These are phyloP conservation scores for Rhynchomys soricoides DNA, from an alignment of 2,113 vertebrate genomes.

Conservation along the genomic window DNA sequence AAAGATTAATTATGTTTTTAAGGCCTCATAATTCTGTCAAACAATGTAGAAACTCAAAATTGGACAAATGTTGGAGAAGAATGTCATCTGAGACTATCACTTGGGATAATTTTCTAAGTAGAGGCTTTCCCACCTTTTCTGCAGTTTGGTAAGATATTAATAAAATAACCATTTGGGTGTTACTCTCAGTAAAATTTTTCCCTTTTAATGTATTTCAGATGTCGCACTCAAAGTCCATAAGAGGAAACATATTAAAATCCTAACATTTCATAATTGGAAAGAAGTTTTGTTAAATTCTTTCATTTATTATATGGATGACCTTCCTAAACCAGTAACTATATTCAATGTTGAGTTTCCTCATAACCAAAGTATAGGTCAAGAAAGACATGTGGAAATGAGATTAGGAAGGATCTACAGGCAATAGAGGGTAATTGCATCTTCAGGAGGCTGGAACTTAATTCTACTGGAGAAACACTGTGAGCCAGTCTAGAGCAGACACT, in stretches of 20 bases:
- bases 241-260: background rate
- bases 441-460: background rate
- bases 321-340: background rate
- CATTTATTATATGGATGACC: background rate
- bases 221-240: background rate
- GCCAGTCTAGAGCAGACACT: background rate
- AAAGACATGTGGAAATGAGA: background rate
- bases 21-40: background rate
- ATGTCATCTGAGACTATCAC: background rate
- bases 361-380: slow-evolving; percentile 13
- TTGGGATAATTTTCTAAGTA: slow-evolving; percentile 9
- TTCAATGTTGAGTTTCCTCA: background rate
- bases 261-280: background rate
- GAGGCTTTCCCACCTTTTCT: background rate
- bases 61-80: background rate
- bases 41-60: slow-evolving; percentile 1
- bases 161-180: background rate
- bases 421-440: background rate
- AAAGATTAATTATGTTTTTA: background rate
- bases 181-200: background rate
- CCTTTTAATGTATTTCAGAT: slow-evolving; percentile 1
- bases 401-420: background rate
- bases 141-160: slow-evolving; percentile 41
- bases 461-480: background rate
- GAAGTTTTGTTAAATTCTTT: background rate